A percentile compares a stretch with the other conserved stretches of the same genome.
Conservation (phyloP, 1,140 invertebrate species). For the Monomorium pharaonis region DNA sequence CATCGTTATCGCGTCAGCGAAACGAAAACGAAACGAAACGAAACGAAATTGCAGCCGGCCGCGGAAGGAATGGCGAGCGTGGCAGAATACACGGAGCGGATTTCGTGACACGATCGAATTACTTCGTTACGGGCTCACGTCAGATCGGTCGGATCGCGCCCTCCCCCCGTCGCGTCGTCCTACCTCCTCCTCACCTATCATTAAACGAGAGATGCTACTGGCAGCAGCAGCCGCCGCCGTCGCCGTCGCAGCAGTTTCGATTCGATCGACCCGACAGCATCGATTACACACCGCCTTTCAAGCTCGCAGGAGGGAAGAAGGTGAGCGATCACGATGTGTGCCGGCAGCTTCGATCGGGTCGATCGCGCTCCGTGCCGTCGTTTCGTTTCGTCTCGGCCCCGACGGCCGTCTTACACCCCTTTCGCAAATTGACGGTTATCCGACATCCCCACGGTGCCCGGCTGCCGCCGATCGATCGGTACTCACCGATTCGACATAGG, state of each 20-base stretch:
- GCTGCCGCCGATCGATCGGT: conserved; percentile 67
- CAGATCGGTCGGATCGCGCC: conserved; percentile 2
- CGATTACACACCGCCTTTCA: conserved; percentile 61
- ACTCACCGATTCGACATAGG: conserved; percentile 71
- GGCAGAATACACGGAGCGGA: conserved; percentile 36
- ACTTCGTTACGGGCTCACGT: conserved; percentile 40
- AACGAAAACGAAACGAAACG: conserved; percentile 25
- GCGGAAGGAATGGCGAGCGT: conserved; percentile 4
- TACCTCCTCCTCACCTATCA: conserved; percentile 27
- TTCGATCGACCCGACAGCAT: conserved; percentile 64
- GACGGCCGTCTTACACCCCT: conserved; percentile 62
- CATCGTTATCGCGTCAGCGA: conserved; percentile 7
- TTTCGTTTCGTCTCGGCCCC: conserved; percentile 61
- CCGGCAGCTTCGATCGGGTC: conserved; percentile 39
- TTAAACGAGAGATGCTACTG: conserved; percentile 32
- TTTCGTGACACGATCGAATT: conserved; percentile 54
- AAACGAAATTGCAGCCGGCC: background rate
- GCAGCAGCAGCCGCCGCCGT: background rate
- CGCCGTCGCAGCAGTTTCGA: conserved; percentile 23
- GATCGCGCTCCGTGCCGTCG: conserved; percentile 26
- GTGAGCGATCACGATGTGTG: conserved; percentile 31
- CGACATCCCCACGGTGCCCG: conserved; percentile 45
- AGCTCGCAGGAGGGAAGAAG: conserved; percentile 52
- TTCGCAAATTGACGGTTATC: conserved; percentile 72
- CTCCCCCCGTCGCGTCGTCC: too few relatives aligned